Base-by-base conservation (phyloP, 1,140 invertebrate species). In the Rhyzopertha dominica region DNA sequence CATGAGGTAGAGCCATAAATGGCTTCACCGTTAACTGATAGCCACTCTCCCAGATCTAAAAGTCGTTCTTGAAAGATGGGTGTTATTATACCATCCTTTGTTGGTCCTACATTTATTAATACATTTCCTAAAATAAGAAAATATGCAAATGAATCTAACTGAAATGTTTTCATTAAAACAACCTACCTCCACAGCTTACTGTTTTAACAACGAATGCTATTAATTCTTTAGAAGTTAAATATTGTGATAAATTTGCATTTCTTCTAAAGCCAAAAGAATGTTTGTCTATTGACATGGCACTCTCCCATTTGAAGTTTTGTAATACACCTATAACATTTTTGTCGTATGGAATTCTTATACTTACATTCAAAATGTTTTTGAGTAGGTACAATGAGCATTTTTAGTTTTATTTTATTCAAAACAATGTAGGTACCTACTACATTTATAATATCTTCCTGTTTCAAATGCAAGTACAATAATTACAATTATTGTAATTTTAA, bases 31-130 rank as follows among this genome's bases (percentile, higher is more conserved):
- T 95, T 95, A 2, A 84, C 63, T 9, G 72, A 57, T 4, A 97
- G 63, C 90, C 91, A 95, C 34, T 69, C 61, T 43, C 85, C 85
- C 44, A 87, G 73, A 26, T 75, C 68, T 12, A 74, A 60, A 0
- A 97, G 70, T 43, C 91, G 72, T 59, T 96, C 90, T 72, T 95
- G 82, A 66, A 87, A 94, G 56, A 97, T 89, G 8, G 90, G 85
- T 40, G 26, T 4, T 26, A 97, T 94, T 3, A 77, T 81, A 3
- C 93, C 92, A 56, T 91, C 85, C 56, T 83, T 84, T 1, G 89
- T 90, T 5, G 91, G 91, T 2, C 90, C 90, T 20, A 94, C 75
- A 63, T 94, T 95, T 57, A 94, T 79, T 5, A 93, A 61, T 3
- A 88, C 71, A 68, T 95, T 95, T 24, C 83, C 82, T 71, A 67